These are phyloP conservation scores for Thaumetopoea pityocampa DNA, from an alignment of 1,140 invertebrate genomes.

Conservation along the genomic window DNA sequence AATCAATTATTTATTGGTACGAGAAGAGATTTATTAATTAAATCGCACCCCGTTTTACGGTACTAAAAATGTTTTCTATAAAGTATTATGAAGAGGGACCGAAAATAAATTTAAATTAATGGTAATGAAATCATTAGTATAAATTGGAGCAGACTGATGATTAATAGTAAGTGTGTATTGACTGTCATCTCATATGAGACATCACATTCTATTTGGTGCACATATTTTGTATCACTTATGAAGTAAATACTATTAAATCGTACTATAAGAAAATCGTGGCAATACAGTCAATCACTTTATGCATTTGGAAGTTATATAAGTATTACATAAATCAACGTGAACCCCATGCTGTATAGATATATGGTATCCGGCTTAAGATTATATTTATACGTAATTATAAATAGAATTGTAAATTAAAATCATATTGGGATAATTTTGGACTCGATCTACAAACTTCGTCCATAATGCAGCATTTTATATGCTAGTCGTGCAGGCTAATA, in stretches of 20 bases:
- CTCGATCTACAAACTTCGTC: conserved; percentile 4
- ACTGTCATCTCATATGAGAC: no score
- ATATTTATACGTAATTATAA: not conserved
- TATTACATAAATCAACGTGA: not conserved
- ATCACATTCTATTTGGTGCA: conserved; percentile 12
- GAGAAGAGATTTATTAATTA: no score
- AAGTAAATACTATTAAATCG: conserved; percentile 4
- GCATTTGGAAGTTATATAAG: conserved; percentile 2
- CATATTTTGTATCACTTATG: not conserved
- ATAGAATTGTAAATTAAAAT: not conserved
- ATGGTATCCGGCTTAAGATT: no score
- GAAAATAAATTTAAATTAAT: conserved; percentile 33
- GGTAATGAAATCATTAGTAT: conserved; percentile 35
- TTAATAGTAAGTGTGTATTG: conserved; percentile 28
- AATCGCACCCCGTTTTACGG: no score
- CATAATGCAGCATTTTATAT: conserved; percentile 42
- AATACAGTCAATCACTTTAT: conserved; percentile 7
- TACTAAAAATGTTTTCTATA: conserved; percentile 5
- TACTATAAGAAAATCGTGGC: no score
- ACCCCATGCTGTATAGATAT: not conserved
- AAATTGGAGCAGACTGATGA: conserved; percentile 44
- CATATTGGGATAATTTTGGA: conserved; percentile 5
- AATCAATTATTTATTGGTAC: no score
- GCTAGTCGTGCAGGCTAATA: conserved; percentile 69
- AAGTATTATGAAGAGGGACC: conserved; percentile 47